Evolutionary conservation across 1,140 invertebrate genomes (phyloP).

Genomic region (Drosophila biarmipes): DNA sequence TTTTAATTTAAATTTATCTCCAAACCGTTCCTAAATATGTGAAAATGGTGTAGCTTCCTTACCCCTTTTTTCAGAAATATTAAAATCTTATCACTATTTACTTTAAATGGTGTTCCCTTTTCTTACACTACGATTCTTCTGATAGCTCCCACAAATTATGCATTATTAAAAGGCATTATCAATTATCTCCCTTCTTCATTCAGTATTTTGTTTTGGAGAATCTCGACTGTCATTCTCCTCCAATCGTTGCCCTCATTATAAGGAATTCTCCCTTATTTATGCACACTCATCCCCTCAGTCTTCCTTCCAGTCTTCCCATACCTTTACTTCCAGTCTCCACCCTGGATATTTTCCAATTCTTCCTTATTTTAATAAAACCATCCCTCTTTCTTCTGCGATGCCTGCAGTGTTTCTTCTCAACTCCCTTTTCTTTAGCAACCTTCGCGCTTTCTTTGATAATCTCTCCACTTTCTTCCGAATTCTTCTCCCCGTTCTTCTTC

Average conservation of each 20-base stretch:
- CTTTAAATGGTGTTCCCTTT: no score
- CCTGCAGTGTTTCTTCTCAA: background rate
- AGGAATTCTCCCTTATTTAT: background rate
- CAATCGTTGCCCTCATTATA: background rate
- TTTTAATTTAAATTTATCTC: background rate
- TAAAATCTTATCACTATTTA: background rate
- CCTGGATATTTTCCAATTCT: background rate
- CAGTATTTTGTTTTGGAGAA: background rate
- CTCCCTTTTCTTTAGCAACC: background rate
- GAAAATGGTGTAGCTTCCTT: no score
- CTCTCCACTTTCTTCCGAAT: background rate
- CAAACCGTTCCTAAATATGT: no score
- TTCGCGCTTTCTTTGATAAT: background rate
- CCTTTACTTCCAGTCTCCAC: background rate
- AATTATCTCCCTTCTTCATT: background rate
- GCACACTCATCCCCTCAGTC: background rate
- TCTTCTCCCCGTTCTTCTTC: background rate
- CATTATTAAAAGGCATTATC: background rate
- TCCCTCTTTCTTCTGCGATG: background rate
- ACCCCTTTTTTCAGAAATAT: background rate
- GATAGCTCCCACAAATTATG: no score
- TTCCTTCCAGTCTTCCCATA: background rate
- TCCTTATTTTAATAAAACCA: background rate
- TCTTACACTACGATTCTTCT: no score
- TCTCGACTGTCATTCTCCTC: background rate